Evolutionary conservation across 2,888 invertebrate species (phyloP).

Genomic region (Poecilus cupreus): DNA sequence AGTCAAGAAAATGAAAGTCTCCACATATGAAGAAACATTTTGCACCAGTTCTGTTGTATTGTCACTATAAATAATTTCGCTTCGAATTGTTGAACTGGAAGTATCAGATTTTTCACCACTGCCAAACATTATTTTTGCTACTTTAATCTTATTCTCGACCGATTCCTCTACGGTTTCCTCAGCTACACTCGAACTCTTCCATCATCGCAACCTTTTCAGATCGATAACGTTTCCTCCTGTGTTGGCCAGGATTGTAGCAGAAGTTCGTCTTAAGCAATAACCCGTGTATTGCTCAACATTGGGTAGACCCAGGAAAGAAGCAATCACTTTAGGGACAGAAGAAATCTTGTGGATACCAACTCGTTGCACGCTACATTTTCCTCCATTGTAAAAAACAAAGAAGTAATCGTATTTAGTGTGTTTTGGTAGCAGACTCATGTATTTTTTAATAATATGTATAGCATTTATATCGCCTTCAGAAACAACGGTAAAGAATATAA

Average conservation of each 20-base stretch:
- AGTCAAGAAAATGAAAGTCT: too few relatives aligned
- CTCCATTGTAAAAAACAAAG: background rate
- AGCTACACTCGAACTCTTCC: conserved; percentile 13
- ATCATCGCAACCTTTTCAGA: background rate
- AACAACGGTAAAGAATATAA: background rate
- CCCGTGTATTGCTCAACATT: conserved; percentile 14
- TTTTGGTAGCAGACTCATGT: conserved; percentile 11
- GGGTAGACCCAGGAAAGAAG: background rate
- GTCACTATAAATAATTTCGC: too few relatives aligned
- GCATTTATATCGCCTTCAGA: background rate
- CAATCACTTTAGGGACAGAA: conserved; percentile 17
- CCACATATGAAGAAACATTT: too few relatives aligned
- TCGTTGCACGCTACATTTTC: conserved; percentile 13
- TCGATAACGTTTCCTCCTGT: conserved; percentile 18
- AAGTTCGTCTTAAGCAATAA: too few relatives aligned
- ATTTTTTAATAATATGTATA: background rate
- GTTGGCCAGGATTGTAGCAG: background rate
- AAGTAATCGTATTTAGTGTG: background rate
- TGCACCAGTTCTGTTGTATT: too few relatives aligned
- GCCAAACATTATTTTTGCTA: conserved; percentile 24
- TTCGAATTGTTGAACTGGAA: too few relatives aligned
- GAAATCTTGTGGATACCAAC: conserved; percentile 27
- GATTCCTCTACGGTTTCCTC: background rate
- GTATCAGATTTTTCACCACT: conserved; percentile 4
- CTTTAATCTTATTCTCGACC: conserved; percentile 18